These are phyloP conservation scores for Malachius bipustulatus DNA, from an alignment of 2,888 invertebrate genomes.

Conservation along the genomic window DNA sequence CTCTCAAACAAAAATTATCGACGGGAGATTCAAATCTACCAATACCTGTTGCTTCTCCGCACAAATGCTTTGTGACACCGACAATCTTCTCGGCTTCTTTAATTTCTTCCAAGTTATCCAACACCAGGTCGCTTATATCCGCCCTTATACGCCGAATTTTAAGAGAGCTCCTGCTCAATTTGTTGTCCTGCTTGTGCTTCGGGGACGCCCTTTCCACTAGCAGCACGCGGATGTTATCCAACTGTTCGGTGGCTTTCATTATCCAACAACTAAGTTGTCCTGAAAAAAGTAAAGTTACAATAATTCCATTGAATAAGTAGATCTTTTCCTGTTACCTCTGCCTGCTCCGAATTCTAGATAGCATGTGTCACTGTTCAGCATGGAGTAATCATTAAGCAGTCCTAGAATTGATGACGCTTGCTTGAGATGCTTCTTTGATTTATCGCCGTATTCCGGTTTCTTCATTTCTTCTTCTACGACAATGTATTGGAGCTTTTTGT, in stretches of 20 bases:
- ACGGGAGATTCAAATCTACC: constrained; percentile 4
- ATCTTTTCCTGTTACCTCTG: too few species aligned
- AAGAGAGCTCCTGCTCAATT: constrained; percentile 37
- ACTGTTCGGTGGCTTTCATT: constrained; percentile 44
- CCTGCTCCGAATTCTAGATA: constrained; percentile 85
- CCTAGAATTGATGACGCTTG: constrained; percentile 70
- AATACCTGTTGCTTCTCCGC: constrained; percentile 75
- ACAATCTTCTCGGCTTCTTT: constrained; percentile 44
- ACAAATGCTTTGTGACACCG: constrained; percentile 78
- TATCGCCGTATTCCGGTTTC: constrained; percentile 46
- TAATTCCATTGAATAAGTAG: too few species aligned
- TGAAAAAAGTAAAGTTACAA: constrained; percentile 26
- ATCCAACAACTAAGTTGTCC: constrained; percentile 72
- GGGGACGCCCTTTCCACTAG: constrained; percentile 70
- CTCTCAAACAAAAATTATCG: constrained; percentile 9
- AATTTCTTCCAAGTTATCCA: constrained; percentile 44
- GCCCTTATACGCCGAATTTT: constrained; percentile 56
- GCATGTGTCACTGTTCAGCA: constrained; percentile 52
- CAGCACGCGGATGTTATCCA: constrained; percentile 45
- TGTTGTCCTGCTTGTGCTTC: constrained; percentile 42
- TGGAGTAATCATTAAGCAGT: constrained; percentile 47
- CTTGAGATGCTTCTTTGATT: constrained; percentile 58
- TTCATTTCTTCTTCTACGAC: constrained; percentile 40
- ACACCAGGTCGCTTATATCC: constrained; percentile 67
- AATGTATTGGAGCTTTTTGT: constrained; percentile 35